These are phyloP conservation scores for Apostichopus leukothele DNA, from an alignment of 53 echinoderm and acorn worm genomes.

Conservation along the genomic window DNA sequence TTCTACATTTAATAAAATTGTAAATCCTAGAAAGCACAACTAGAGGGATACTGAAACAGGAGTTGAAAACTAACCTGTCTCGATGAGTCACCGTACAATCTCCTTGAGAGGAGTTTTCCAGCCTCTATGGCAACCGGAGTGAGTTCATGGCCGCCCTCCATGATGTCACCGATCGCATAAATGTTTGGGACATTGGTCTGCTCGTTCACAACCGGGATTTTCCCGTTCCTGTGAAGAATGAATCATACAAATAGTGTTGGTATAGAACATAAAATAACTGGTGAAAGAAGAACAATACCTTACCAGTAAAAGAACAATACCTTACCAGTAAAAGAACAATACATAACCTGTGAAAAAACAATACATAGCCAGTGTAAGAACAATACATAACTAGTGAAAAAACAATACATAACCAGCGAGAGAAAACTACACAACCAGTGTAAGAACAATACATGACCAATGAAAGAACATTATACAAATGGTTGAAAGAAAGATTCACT, in stretches of 20 bases:
- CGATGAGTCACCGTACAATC: conserved; percentile 70
- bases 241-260: background rate
- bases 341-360: background rate
- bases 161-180: conserved; percentile 95
- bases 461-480: background rate
- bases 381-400: background rate
- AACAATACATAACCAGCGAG: background rate
- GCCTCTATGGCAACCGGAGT: conserved; percentile 97
- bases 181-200: conserved; percentile 96
- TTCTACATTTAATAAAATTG: too few species aligned
- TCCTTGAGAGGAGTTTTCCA: conserved; percentile 73
- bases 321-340: too few species aligned
- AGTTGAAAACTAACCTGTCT: conserved; percentile 57
- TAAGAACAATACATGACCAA: background rate
- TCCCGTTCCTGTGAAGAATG: conserved; percentile 66
- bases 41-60: too few species aligned
- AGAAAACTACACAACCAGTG: background rate
- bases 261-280: background rate
- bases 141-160: conserved; percentile 86
- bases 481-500: too few species aligned
- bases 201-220: conserved; percentile 84
- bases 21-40: too few species aligned
- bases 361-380: background rate
- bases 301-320: background rate
- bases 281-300: too few species aligned